Conservation (phyloP, 2,888 invertebrate genomes). For the Helleia helle region DNA sequence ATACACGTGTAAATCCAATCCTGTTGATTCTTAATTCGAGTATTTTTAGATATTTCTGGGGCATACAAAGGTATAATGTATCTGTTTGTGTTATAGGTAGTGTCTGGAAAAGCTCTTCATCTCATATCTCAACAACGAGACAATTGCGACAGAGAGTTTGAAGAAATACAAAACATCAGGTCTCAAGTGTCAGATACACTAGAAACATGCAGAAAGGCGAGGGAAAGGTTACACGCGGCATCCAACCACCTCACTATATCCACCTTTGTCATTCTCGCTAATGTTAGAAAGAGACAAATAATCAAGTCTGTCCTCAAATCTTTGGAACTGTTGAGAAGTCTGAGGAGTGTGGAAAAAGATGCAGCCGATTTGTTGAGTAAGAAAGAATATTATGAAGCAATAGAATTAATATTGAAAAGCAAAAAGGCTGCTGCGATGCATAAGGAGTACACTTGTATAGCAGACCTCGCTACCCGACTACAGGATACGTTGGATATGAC, state of each 20-base stretch:
- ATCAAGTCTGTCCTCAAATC: constrained; percentile 86
- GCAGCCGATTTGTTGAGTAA: constrained; percentile 86
- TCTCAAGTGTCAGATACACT: constrained; percentile 80
- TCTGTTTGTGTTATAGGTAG: constrained; percentile 75
- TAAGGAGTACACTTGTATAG: constrained; percentile 92
- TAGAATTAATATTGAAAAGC: constrained; percentile 90
- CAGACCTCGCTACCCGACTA: constrained; percentile 87
- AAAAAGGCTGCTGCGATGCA: constrained; percentile 89
- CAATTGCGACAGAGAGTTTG: constrained; percentile 89
- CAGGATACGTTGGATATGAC: constrained; percentile 93
- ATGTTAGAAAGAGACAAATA: constrained; percentile 90
- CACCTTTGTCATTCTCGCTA: constrained; percentile 91
- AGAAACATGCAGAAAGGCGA: constrained; percentile 80
- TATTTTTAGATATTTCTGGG: too few species aligned
- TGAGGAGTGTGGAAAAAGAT: constrained; percentile 87
- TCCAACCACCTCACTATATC: constrained; percentile 88
- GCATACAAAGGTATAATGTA: too few species aligned
- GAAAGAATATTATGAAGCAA: constrained; percentile 92
- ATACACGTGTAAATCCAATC: too few species aligned
- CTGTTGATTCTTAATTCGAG: too few species aligned
- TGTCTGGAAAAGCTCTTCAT: constrained; percentile 94
- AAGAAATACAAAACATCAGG: constrained; percentile 81
- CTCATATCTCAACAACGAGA: constrained; percentile 94
- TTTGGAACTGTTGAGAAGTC: constrained; percentile 63
- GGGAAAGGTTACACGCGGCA: constrained; percentile 82